A percentile compares a stretch with the other conserved stretches of the same genome.
phyloP scores from a whole-genome alignment of 2,797 vertebrate species.

The Halcyon smyrnensis region DNA sequence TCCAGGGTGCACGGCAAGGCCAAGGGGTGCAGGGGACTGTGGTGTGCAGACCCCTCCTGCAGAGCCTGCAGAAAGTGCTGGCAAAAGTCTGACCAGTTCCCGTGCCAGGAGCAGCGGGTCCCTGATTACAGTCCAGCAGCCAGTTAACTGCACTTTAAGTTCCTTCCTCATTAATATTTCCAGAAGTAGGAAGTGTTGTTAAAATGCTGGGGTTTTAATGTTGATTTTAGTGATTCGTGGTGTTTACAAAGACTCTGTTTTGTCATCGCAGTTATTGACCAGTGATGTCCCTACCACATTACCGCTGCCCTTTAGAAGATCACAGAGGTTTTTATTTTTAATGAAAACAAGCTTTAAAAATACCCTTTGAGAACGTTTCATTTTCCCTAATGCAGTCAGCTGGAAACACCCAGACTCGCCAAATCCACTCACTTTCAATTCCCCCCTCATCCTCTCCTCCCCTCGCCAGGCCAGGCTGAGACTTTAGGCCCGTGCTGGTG shows the following conservation, averaged over 20 bases:
- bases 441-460: neutral
- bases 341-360: constrained; percentile 31
- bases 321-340: constrained; percentile 3
- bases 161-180: constrained; percentile 37
- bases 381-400: neutral
- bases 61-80: neutral
- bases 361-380: neutral
- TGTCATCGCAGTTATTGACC: neutral
- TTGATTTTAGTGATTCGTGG: constrained; percentile 11
- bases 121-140: neutral
- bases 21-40: neutral
- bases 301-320: neutral
- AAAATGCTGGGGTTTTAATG: neutral
- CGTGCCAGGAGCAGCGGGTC: neutral
- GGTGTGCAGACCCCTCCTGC: neutral
- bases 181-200: neutral
- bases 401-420: neutral
- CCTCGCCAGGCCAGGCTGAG: neutral
- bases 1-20: neutral
- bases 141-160: neutral
- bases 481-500: neutral
- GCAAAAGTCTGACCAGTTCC: neutral
- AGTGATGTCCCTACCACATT: neutral
- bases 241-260: constrained; percentile 4
- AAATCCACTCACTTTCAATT: neutral